phyloP scores from a whole-genome alignment of 2,888 invertebrate genomes.

The Folsomia candida region DNA sequence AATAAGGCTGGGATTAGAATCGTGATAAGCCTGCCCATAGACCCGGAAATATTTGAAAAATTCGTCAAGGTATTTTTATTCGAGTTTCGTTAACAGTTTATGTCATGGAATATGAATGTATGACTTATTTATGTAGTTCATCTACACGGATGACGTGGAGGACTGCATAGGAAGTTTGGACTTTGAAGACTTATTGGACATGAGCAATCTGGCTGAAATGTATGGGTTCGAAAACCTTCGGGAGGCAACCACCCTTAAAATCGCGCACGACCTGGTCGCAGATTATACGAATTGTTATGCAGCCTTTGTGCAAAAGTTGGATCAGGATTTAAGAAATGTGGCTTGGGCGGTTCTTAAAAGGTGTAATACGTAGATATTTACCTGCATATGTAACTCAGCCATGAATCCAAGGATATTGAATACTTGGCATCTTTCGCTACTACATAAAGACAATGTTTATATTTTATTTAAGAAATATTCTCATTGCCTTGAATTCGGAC shows the following conservation, averaged over 20 bases:
- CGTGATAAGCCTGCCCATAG: too few species aligned
- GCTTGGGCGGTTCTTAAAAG: background rate
- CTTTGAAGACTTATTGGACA: background rate
- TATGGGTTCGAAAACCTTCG: background rate
- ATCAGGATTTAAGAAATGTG: background rate
- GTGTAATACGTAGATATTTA: too few species aligned
- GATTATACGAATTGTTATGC: background rate
- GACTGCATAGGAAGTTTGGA: background rate
- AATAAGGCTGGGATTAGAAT: too few species aligned
- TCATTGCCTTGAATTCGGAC: background rate
- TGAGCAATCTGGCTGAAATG: background rate
- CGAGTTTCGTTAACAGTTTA: too few species aligned
- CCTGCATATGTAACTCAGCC: too few species aligned
- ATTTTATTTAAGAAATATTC: too few species aligned
- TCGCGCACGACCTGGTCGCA: background rate
- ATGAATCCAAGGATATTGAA: too few species aligned
- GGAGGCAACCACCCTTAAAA: background rate
- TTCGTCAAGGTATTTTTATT: background rate
- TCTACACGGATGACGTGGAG: background rate
- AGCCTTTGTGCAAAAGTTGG: background rate
- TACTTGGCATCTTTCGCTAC: too few species aligned
- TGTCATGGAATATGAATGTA: too few species aligned
- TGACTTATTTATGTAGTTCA: too few species aligned
- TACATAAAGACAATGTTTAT: too few species aligned
- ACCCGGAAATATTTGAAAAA: background rate